A percentile compares a stretch with the other conserved stretches of the same genome.
phyloP scores from a whole-genome alignment of 1,140 invertebrate species.

The Leptinotarsa lineolata region DNA sequence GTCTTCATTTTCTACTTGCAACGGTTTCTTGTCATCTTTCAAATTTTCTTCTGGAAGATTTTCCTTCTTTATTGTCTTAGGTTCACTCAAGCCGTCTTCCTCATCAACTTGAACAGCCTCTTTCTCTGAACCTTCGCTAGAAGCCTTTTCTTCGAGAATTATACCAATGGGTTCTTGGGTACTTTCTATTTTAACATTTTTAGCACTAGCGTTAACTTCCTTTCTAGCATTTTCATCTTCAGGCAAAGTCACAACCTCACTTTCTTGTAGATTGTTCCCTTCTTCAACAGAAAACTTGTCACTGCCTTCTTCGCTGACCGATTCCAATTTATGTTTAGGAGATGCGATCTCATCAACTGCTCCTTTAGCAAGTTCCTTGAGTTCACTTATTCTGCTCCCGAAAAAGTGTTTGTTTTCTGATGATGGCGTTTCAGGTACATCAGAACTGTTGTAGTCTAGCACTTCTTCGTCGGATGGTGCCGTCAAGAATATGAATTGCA shows the following conservation, averaged over 20 bases:
- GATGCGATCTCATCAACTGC: constrained; percentile 47
- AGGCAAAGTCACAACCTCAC: not conserved
- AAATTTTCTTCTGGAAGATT: constrained; percentile 15
- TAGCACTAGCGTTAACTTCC: not conserved
- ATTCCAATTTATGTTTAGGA: constrained; percentile 35
- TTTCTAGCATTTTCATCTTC: not conserved
- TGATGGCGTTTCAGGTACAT: constrained; percentile 49
- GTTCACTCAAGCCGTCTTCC: constrained; percentile 39
- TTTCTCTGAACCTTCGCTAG: constrained; percentile 12
- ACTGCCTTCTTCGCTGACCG: constrained; percentile 41
- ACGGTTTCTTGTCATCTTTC: constrained; percentile 17
- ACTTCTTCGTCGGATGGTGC: constrained; percentile 54
- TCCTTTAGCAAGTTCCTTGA: constrained; percentile 48
- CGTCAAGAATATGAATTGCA: constrained; percentile 53
- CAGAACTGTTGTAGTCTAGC: constrained; percentile 42
- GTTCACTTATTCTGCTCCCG: constrained; percentile 39
- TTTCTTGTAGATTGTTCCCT: not conserved
- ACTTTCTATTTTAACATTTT: not conserved
- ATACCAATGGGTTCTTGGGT: not conserved
- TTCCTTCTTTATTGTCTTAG: constrained; percentile 16
- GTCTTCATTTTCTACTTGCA: constrained; percentile 44
- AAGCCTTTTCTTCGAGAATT: not conserved
- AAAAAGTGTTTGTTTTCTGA: constrained; percentile 45
- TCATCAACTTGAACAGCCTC: constrained; percentile 48
- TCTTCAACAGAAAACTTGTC: constrained; percentile 17